Evolutionary conservation across 2,888 invertebrate species (phyloP).

Genomic region (Amphipoea oculea): DNA sequence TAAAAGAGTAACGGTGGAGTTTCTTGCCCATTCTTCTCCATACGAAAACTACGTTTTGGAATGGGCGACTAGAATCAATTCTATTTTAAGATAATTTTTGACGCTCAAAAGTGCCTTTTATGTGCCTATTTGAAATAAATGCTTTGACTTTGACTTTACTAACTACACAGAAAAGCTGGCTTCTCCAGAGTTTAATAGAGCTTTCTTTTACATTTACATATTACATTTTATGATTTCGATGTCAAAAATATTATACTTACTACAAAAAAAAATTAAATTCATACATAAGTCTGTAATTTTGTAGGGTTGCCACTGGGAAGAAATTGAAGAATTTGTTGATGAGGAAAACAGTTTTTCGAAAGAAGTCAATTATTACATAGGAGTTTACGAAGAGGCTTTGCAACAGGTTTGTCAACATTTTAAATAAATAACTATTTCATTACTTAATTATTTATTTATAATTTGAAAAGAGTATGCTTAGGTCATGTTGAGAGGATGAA

Average conservation of each 20-base stretch:
- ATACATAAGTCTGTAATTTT: slow-evolving; percentile 40
- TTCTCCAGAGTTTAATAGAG: background rate
- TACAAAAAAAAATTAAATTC: background rate
- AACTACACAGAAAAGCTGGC: background rate
- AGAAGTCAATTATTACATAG: slow-evolving; percentile 80
- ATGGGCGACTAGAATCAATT: too few relatives aligned
- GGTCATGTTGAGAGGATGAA: too few relatives aligned
- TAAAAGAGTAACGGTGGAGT: too few relatives aligned
- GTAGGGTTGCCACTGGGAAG: slow-evolving; percentile 84
- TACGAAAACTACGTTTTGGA: too few relatives aligned
- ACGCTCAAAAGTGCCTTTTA: too few relatives aligned
- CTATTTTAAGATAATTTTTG: too few relatives aligned
- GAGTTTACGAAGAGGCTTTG: slow-evolving; percentile 84
- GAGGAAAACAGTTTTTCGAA: slow-evolving; percentile 75
- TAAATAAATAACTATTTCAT: background rate
- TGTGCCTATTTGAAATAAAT: too few relatives aligned
- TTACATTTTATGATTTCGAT: background rate
- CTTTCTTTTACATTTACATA: background rate
- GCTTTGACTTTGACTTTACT: too few relatives aligned
- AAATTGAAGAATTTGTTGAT: slow-evolving; percentile 81
- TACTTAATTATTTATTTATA: background rate
- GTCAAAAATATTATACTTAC: background rate
- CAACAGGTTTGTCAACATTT: slow-evolving; percentile 70
- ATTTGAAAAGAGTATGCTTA: too few relatives aligned
- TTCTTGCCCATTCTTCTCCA: too few relatives aligned